Percentiles rank a stretch among this genome's conserved stretches.
phyloP scores from a whole-genome alignment of 2,797 vertebrate genomes.

The Malacoraja senta region DNA sequence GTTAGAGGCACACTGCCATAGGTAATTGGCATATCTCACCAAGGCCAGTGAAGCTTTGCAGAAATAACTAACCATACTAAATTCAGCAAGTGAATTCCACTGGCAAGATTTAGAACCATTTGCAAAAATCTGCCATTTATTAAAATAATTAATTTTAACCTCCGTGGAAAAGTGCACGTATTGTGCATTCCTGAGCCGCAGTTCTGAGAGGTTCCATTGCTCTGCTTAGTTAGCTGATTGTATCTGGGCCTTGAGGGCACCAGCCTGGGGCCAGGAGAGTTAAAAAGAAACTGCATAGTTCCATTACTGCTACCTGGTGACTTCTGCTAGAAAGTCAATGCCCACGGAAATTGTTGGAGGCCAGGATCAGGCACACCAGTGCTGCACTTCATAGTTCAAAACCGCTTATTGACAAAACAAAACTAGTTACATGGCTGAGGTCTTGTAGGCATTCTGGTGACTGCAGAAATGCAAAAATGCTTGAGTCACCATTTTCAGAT shows the following conservation, averaged over 20 bases:
- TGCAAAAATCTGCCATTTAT: constrained; percentile 17
- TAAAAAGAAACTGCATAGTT: no score
- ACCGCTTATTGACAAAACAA: background rate
- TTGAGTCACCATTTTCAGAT: background rate
- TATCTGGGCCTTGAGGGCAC: background rate
- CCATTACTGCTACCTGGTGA: no score
- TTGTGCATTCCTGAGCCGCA: background rate
- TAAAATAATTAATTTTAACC: constrained; percentile 2
- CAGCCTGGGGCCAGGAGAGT: background rate
- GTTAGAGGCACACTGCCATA: background rate
- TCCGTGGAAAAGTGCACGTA: background rate
- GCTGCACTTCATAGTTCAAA: background rate
- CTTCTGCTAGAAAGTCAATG: background rate
- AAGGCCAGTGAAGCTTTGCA: background rate
- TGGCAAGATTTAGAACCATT: constrained; percentile 2
- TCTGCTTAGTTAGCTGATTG: background rate
- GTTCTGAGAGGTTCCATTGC: background rate
- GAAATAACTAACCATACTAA: constrained; percentile 18
- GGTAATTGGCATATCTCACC: background rate
- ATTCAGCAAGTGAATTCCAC: background rate
- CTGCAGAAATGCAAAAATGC: background rate
- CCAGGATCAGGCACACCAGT: background rate
- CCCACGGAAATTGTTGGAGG: background rate
- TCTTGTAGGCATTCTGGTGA: background rate
- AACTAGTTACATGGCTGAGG: background rate